Evolutionary conservation across 1,140 invertebrate genomes (phyloP), one percentile per base, ranked within the genome.

Genomic region (Bombus terrestris): DNA sequence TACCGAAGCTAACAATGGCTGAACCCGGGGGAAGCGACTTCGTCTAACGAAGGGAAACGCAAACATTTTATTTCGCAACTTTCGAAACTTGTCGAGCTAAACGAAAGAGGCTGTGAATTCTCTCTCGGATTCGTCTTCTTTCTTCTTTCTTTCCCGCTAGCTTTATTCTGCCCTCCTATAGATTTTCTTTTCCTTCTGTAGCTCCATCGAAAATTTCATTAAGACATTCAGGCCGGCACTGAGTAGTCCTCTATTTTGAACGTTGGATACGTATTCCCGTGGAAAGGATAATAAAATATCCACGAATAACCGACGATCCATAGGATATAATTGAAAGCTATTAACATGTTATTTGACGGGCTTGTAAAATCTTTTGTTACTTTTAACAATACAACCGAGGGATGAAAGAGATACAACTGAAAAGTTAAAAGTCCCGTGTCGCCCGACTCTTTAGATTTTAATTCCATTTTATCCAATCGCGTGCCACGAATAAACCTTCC

Each of bases 41-140:
- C 32, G 39, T 43, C 68, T 80, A 80, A 85, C 77, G 68, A 85
- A 85, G 77, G 53, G 25, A 72, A 87, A 53, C 6, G 47, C 37
- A 41, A 73, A 79, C 59, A 69, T 53, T 78, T 75, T 86, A 73
- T 73, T 73, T 53, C 77, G 57, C n/a, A 81, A 81, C 80, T 81
- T 74, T 73, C 1, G 9, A 47, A 66, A 73, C 80, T 73, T 37
- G 53, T 43, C 69, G 28, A 37, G 37, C 43, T n/a, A 43, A 74
- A 66, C 68, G 57, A 59, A 37, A 74, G 57, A n/a, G 32, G 25
- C 43, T 2, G 35, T 12, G 35, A 37, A 81, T 68, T 81, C 43
- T 66, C 35, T 25, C 35, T 59, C 76, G 35, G 4, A 18, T 12
- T 22, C 28, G 4, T 43, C 39, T 22, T 28, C 66, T 37, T 37